Conservation (phyloP, 2,888 invertebrate genomes). For the Acronicta psi region DNA sequence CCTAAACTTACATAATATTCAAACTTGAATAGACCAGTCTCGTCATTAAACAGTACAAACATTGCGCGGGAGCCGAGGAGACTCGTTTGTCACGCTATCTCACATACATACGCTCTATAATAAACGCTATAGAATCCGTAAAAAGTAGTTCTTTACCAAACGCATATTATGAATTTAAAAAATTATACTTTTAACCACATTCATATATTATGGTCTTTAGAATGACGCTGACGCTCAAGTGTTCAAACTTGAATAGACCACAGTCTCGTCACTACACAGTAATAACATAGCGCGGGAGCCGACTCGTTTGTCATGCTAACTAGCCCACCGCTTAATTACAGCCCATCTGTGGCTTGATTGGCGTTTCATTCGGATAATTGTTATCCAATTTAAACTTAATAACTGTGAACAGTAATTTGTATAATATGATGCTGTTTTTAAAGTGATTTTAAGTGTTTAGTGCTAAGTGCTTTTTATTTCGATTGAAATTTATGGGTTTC, state of each 20-base stretch:
- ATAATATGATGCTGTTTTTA: slow-evolving; percentile 39
- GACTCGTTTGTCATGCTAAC: slow-evolving; percentile 78
- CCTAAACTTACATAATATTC: not conserved
- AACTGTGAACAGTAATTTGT: slow-evolving; percentile 58
- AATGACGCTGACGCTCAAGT: not conserved
- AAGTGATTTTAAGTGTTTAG: slow-evolving; percentile 33
- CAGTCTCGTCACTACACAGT: slow-evolving; percentile 39
- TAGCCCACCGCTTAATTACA: slow-evolving; percentile 71
- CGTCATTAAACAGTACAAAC: no score
- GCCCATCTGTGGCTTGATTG: slow-evolving; percentile 71
- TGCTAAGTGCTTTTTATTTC: slow-evolving; percentile 25
- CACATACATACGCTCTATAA: no score
- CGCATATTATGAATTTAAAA: no score
- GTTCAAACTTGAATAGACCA: slow-evolving; percentile 25
- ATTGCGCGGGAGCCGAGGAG: slow-evolving; percentile 10
- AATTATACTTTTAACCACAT: no score
- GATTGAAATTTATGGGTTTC: slow-evolving; percentile 19
- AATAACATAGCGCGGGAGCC: slow-evolving; percentile 58
- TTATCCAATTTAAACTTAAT: slow-evolving; percentile 71
- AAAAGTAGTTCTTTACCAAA: no score
- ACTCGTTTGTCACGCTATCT: slow-evolving; percentile 72
- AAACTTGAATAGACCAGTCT: no score
- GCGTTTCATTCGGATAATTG: slow-evolving; percentile 75
- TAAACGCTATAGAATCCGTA: no score
- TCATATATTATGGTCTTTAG: no score